Conservation (phyloP, 1,140 invertebrate species). For the Brachionus sp. region DNA sequence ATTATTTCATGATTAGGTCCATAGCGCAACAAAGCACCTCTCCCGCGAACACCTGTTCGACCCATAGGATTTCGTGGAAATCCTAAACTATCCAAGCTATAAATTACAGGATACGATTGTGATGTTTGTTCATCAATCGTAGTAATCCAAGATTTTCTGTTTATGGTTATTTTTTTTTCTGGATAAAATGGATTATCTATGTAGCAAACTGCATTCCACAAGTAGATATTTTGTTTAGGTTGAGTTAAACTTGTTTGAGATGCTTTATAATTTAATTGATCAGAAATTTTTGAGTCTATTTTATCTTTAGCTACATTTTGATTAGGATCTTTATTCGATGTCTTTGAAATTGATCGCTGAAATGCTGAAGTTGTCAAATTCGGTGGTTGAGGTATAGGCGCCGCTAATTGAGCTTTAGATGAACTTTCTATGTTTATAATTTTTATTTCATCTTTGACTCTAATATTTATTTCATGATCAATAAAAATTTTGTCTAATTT, state of each 20-base stretch:
- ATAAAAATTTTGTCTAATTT: slow-evolving; percentile 38
- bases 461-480: slow-evolving; percentile 45
- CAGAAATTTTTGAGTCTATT: not conserved
- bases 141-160: slow-evolving; percentile 35
- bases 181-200: slow-evolving; percentile 23
- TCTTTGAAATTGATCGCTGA: not conserved
- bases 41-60: slow-evolving; percentile 59
- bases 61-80: slow-evolving; percentile 57
- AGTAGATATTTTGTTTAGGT: not conserved
- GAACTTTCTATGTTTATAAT: not conserved
- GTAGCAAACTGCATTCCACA: not conserved
- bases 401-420: not conserved
- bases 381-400: not conserved
- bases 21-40: slow-evolving; percentile 59
- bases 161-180: slow-evolving; percentile 22
- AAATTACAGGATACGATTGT: slow-evolving; percentile 2
- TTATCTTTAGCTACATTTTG: not conserved
- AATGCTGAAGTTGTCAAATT: not conserved
- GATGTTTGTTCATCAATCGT: slow-evolving; percentile 13
- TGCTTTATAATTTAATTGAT: not conserved
- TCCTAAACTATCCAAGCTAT: slow-evolving; percentile 27
- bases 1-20: too few species aligned
- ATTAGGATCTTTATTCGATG: not conserved
- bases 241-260: not conserved
- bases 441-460: slow-evolving; percentile 24